These are phyloP conservation scores for Pachydiplax longipennis DNA, from an alignment of 2,888 invertebrate species.

Conservation along the genomic window DNA sequence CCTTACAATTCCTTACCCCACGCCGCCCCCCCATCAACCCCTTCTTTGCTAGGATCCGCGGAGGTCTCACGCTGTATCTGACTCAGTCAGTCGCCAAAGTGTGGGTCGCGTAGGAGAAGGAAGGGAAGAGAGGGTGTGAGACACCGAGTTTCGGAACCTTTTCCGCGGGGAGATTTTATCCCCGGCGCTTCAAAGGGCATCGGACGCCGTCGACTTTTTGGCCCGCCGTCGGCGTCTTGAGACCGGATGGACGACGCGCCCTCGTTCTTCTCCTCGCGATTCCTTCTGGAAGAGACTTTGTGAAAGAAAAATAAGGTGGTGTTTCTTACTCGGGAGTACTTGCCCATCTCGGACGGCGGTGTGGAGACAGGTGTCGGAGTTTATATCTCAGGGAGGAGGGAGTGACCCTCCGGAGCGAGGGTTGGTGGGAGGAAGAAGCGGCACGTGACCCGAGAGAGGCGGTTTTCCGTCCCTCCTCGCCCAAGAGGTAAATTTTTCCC, in stretches of 20 bases:
- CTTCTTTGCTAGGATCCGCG: constrained; percentile 34
- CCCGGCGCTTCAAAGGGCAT: neutral
- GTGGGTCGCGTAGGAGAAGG: constrained; percentile 26
- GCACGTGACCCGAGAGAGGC: neutral
- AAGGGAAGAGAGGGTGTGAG: neutral
- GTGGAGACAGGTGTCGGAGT: neutral
- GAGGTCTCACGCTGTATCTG: constrained; percentile 35
- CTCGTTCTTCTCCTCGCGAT: neutral
- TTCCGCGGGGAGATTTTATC: neutral
- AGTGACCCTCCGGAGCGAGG: neutral
- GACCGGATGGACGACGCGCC: neutral
- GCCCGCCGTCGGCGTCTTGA: neutral
- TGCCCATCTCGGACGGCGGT: neutral
- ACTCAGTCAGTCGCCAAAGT: constrained; percentile 41
- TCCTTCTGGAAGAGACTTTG: neutral
- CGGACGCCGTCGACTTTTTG: neutral
- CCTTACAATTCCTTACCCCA: neutral
- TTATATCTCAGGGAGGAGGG: neutral
- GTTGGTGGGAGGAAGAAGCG: neutral
- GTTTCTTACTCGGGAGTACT: neutral
- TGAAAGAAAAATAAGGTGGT: neutral
- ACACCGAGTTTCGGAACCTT: neutral
- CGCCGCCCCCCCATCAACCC: neutral
- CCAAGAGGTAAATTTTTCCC: neutral
- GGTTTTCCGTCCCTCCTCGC: neutral